Conservation (phyloP, 2,113 vertebrate species). For the Pachypanchax playfairii region DNA sequence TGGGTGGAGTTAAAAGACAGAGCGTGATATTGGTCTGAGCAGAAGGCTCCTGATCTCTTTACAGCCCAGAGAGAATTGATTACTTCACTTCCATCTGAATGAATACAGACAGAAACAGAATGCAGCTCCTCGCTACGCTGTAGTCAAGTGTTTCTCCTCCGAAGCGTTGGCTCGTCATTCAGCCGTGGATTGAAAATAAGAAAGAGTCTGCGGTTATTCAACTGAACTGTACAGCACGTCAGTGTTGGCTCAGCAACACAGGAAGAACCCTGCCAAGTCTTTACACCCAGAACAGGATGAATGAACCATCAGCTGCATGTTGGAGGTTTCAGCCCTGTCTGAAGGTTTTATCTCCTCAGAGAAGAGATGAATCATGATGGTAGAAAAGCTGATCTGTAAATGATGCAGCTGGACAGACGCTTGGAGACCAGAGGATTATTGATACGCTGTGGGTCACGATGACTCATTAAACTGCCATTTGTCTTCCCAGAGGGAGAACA, state of each 20-base stretch:
- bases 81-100: slow-evolving; percentile 39
- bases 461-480: slow-evolving; percentile 11
- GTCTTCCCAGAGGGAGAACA: slow-evolving; percentile 31
- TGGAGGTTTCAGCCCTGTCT: too few species aligned
- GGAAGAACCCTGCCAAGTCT: slow-evolving; percentile 18
- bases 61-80: slow-evolving; percentile 57
- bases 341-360: not conserved
- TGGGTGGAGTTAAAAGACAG: slow-evolving; percentile 48
- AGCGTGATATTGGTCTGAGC: slow-evolving; percentile 55
- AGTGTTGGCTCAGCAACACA: slow-evolving; percentile 7
- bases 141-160: not conserved
- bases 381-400: not conserved
- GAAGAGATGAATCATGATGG: not conserved
- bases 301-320: not conserved
- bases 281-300: not conserved
- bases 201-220: slow-evolving; percentile 40
- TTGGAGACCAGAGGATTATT: not conserved
- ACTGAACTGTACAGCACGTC: slow-evolving; percentile 19
- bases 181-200: slow-evolving; percentile 1
- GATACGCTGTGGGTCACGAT: not conserved
- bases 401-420: not conserved
- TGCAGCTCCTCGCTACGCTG: slow-evolving; percentile 9
- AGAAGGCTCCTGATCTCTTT: slow-evolving; percentile 40
- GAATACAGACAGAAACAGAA: slow-evolving; percentile 25
- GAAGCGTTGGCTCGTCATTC: slow-evolving; percentile 25